Percentiles rank a stretch among this genome's conserved stretches.
Evolutionary conservation across 1,140 invertebrate genomes (phyloP).

Genomic region (Drosophila lacteicornis): DNA sequence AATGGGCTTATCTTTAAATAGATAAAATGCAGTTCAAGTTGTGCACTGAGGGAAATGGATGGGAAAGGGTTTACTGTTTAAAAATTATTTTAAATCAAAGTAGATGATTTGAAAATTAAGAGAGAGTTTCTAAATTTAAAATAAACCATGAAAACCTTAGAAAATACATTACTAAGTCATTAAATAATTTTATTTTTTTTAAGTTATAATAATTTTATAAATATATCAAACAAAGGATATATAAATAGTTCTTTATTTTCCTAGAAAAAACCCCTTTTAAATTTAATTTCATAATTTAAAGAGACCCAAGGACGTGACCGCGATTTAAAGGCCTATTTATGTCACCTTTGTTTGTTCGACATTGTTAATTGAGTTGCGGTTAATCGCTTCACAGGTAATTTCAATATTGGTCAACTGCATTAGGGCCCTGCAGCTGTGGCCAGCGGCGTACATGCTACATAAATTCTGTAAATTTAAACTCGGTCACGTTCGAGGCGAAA

Average conservation of each 20-base stretch:
- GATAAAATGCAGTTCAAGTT: neutral
- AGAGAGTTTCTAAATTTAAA: neutral
- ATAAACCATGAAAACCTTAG: neutral
- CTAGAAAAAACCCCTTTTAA: too few species aligned
- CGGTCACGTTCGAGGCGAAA: constrained; percentile 38
- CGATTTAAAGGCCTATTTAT: neutral
- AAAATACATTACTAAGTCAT: rapidly evolving
- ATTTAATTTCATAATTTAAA: constrained; percentile 5
- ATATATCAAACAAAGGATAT: neutral
- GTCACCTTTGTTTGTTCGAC: constrained; percentile 16
- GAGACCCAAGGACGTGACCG: neutral
- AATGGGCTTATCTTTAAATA: constrained; percentile 21
- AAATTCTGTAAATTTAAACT: constrained; percentile 45
- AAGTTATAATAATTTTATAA: neutral
- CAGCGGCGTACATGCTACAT: neutral
- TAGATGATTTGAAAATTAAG: neutral
- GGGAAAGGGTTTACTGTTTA: neutral
- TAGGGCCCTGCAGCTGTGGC: constrained; percentile 11
- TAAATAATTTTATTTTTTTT: too few species aligned
- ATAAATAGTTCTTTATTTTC: neutral
- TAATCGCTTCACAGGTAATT: constrained; percentile 36
- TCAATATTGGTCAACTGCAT: constrained; percentile 30
- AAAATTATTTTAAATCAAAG: too few species aligned
- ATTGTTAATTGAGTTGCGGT: constrained; percentile 26
- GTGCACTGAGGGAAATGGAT: neutral